phyloP scores from a whole-genome alignment of 2,888 invertebrate species.

The Apotomis betuletana region DNA sequence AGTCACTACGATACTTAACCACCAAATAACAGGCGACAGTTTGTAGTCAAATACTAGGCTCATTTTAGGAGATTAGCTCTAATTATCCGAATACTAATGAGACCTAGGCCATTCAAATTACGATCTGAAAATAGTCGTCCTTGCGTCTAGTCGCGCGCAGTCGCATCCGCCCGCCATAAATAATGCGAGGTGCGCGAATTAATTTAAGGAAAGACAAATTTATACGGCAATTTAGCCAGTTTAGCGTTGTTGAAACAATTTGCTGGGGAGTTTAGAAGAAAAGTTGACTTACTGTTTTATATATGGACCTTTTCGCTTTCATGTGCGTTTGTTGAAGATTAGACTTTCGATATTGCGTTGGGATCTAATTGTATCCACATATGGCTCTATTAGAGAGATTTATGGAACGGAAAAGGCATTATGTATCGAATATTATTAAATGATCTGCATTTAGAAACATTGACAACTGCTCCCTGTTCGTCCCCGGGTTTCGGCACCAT shows the following conservation, averaged over 20 bases:
- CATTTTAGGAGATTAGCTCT: not conserved
- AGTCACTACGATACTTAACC: too few relatives aligned
- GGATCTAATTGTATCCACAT: too few relatives aligned
- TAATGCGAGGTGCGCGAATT: conserved; percentile 30
- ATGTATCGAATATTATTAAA: too few relatives aligned
- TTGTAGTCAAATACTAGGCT: too few relatives aligned
- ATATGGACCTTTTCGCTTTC: not conserved
- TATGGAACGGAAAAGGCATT: too few relatives aligned
- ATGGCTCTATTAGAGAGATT: too few relatives aligned
- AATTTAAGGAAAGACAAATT: conserved; percentile 37
- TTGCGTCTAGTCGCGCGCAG: conserved; percentile 29
- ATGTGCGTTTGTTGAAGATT: not conserved
- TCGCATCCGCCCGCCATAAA: conserved; percentile 12
- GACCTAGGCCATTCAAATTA: conserved; percentile 24
- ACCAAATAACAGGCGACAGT: too few relatives aligned
- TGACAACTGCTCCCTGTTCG: too few relatives aligned
- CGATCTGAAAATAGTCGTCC: conserved; percentile 26
- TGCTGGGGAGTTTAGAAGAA: conserved; percentile 19
- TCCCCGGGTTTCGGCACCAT: too few relatives aligned
- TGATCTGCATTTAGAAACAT: too few relatives aligned
- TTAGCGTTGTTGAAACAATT: conserved; percentile 34
- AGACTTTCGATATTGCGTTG: too few relatives aligned
- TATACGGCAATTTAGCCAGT: conserved; percentile 34
- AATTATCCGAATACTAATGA: conserved; percentile 20
- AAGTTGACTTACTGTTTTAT: conserved; percentile 11